Evolutionary conservation across 2,888 invertebrate species (phyloP).

Genomic region (Malthinus flaveolus): DNA sequence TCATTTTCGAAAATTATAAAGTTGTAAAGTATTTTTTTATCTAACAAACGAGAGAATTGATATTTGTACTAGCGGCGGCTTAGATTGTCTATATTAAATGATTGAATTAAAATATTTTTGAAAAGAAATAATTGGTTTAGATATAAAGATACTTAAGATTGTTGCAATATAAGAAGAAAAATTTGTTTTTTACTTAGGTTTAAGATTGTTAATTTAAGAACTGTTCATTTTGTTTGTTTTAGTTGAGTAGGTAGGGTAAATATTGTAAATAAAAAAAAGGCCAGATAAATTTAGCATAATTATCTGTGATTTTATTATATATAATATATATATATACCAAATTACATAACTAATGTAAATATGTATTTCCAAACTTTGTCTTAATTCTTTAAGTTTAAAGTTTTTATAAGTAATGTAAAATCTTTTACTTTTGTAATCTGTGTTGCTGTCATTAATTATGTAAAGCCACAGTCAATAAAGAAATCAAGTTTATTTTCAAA

Average conservation of each 20-base stretch:
- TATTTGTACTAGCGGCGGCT: conserved; percentile 16
- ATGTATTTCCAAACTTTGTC: conserved; percentile 31
- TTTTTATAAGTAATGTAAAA: conserved; percentile 49
- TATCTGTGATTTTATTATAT: conserved; percentile 55
- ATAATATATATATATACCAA: conserved; percentile 41
- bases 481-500: conserved; percentile 8
- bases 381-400: conserved; percentile 48
- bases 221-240: conserved; percentile 11
- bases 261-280: conserved; percentile 41
- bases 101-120: conserved; percentile 8
- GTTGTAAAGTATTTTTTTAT: neutral
- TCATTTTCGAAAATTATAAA: too few relatives aligned
- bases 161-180: conserved; percentile 21
- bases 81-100: conserved; percentile 3
- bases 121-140: conserved; percentile 4
- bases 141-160: conserved; percentile 2
- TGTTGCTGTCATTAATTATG: conserved; percentile 45
- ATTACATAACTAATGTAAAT: conserved; percentile 39
- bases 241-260: conserved; percentile 19
- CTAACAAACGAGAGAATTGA: conserved; percentile 15
- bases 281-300: conserved; percentile 49
- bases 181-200: conserved; percentile 16
- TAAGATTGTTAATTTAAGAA: conserved; percentile 18
- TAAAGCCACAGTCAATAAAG: conserved; percentile 47
- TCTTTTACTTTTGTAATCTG: conserved; percentile 51